A percentile compares a stretch with the other conserved stretches of the same genome.
Evolutionary conservation across 1,140 invertebrate genomes (phyloP).

Genomic region (Nephila pilipes): DNA sequence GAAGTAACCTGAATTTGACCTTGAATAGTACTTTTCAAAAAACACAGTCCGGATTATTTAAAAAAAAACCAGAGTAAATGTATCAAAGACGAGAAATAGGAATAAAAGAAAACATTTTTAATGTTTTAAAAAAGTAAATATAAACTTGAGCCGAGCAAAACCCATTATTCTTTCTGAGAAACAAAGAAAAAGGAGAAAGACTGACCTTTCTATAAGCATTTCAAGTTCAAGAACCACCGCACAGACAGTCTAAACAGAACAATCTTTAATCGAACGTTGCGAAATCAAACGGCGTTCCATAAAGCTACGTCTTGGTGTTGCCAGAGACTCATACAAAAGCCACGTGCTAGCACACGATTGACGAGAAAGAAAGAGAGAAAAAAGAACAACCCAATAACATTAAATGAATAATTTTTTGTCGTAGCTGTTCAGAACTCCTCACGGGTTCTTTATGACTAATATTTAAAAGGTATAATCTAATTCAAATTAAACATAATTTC

Average conservation of each 20-base stretch:
- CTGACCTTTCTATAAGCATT: not conserved
- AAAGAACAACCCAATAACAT: constrained; percentile 11
- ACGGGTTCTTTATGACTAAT: constrained; percentile 40
- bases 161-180: not conserved
- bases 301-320: not conserved
- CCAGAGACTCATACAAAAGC: not conserved
- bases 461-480: constrained; percentile 58
- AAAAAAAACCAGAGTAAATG: no score
- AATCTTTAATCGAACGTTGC: not conserved
- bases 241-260: not conserved
- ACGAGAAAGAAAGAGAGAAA: not conserved
- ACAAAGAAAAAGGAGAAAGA: not conserved
- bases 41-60: no score
- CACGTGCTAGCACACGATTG: constrained; percentile 34
- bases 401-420: constrained; percentile 36
- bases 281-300: not conserved
- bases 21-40: no score
- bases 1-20: no score
- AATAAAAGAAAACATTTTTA: not conserved
- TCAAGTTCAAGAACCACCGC: constrained; percentile 14
- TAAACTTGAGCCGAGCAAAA: not conserved
- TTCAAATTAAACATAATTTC: constrained; percentile 67
- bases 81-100: no score
- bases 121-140: not conserved
- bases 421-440: constrained; percentile 22